Evolutionary conservation across 1,140 invertebrate species (phyloP), one percentile per base, ranked within the genome.

Genomic region (Danaus plexippus): DNA sequence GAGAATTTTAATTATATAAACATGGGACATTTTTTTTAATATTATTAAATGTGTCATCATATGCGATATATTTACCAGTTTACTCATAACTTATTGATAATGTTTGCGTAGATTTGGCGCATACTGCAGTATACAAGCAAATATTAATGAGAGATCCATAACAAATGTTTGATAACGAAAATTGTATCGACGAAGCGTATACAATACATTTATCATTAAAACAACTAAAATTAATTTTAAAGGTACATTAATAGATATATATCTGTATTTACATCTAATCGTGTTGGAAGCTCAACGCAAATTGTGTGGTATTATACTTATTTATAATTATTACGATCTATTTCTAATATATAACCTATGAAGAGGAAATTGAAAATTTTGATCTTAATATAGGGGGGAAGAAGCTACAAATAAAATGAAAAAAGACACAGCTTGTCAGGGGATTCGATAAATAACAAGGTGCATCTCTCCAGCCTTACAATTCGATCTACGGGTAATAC

Each of bases 281-380:
- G 81, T 86, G 83, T 85, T 86, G 83, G 83, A 86, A 86, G 83
- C 83, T 86, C 83, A 86, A 86, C 83, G 83, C 80, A 81, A 83
- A 83, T 84, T 80, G 69, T 83, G 80, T 80, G 70, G 64, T 80
- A 77, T 78, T 67, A 74, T 76, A 80, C 69, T 67, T 77, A 80
- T 66, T 67, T 77, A 82, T 15, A 15, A 1, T 71, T 67, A 65
- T 52, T 63, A 63, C 44, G 32, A 32, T 32, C 11, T 41, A 50
- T 50, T 32, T 32, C 22, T 32, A 32, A 32, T 32, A 32, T 32
- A 32, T 32, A 32, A 32, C 22, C 22, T 32, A 32, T 32, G 7
- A 8, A 32, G 22, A 32, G 22, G 22, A 32, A 32, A 32, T 32
- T 32, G 22, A 32, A 32, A 32, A 32, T 32, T 32, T 32, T 32